Conservation (phyloP, 2,797 vertebrate genomes). For the Pristis pectinata region DNA sequence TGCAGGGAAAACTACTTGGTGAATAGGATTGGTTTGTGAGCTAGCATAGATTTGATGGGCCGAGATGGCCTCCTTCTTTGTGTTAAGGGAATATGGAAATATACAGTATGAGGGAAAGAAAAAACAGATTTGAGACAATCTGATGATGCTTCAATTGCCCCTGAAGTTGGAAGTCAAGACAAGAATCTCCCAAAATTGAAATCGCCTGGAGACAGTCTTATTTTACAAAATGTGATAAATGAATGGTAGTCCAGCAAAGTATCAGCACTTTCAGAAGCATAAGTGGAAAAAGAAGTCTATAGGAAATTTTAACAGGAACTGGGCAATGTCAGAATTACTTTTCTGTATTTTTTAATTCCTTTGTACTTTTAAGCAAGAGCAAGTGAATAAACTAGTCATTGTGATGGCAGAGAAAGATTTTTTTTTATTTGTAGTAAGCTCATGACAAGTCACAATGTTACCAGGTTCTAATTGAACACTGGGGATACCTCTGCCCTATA, state of each 20-base stretch:
- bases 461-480: background rate
- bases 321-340: background rate
- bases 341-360: background rate
- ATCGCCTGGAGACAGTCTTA: background rate
- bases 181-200: background rate
- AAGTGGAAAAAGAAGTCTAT: background rate
- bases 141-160: background rate
- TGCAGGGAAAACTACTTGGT: too few relatives aligned
- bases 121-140: too few relatives aligned
- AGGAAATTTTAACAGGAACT: background rate
- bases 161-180: background rate
- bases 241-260: background rate
- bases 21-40: too few relatives aligned
- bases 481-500: background rate
- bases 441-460: background rate
- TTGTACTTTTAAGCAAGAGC: background rate
- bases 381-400: background rate
- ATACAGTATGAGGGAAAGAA: too few relatives aligned
- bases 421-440: conserved; percentile 18
- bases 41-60: too few relatives aligned
- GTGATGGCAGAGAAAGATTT: background rate
- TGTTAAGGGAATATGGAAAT: too few relatives aligned
- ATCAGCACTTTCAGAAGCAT: background rate
- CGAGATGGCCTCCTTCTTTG: too few relatives aligned
- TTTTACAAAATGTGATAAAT: background rate